Evolutionary conservation across 2,888 invertebrate genomes (phyloP), one percentile per base, ranked within the genome.

Genomic region (Subacronicta megacephala): DNA sequence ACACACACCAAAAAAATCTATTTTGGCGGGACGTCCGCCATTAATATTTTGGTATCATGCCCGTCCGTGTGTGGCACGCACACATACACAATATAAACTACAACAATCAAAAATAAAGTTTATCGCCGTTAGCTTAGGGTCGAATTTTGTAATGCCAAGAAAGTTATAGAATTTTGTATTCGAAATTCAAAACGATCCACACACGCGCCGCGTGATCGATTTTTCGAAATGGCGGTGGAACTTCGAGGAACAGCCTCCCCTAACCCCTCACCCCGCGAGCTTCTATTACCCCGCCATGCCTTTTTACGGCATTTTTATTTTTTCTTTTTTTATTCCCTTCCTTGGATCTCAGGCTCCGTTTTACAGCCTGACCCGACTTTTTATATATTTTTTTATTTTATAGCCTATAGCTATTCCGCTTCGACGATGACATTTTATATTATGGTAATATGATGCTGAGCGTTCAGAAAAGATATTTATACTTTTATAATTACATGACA

Each of bases 131-230:
- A 0, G 0, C 0, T 12, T 75, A 84, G 41, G 49, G 77, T 57
- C 31, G 15, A 50, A 51, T 65, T 78, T 75, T 17, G 50, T 64
- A 76, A 47, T 15, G 10, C 15, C 38, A 17, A 10, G n/a, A 45
- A 63, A 61, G 59, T 55, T 75, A 61, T 70, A 79, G 66, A 79
- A 80, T 83, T 82, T 83, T 78, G 75, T 85, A 82, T 82, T 85
- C 79, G 80, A 87, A 88, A 84, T 85, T 77, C 90, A 89, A 90
- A 90, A 91, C 86, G 80, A 82, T 85, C 72, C 88, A 91, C 89
- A 91, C 90, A 89, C 90, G 88, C 88, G 90, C 85, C 84, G 81
- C 74, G 83, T 87, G 89, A 92, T 92, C 92, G 92, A 92, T 92
- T 92, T 74, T 92, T 92, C 84, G 90, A 92, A 75, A 77, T 66